Percentiles rank a stretch among this genome's conserved stretches.
phyloP scores from a whole-genome alignment of 2,797 vertebrate species.

The Falco concolor region DNA sequence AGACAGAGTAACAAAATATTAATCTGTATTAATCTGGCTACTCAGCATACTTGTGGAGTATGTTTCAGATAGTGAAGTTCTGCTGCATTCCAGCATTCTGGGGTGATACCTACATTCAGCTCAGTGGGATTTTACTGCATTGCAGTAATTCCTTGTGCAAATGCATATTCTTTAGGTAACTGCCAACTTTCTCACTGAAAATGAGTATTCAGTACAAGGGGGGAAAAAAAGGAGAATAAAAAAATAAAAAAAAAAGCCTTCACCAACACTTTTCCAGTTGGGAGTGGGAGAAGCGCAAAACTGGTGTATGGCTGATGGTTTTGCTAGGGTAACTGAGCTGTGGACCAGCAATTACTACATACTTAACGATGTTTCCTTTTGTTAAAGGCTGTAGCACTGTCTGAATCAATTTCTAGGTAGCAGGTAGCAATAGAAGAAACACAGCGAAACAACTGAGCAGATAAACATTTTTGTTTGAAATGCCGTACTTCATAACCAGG shows the following conservation, averaged over 20 bases:
- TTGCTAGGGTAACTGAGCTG: background rate
- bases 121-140: background rate
- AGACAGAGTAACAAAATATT: background rate
- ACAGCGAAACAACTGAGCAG: background rate
- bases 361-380: background rate
- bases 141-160: background rate
- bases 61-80: background rate
- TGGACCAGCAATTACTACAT: background rate
- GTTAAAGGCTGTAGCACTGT: background rate
- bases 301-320: background rate
- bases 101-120: background rate
- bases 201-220: background rate
- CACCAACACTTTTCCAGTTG: background rate
- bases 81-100: background rate
- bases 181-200: background rate
- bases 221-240: too few relatives aligned
- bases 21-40: background rate
- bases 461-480: background rate
- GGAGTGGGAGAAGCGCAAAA: background rate
- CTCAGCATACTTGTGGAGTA: background rate
- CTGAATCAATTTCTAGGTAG: background rate
- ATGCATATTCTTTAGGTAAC: background rate
- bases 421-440: background rate
- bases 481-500: background rate
- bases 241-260: background rate